Percentiles rank a stretch among this genome's conserved stretches.
phyloP scores from a whole-genome alignment of 2,113 vertebrate species.

The Dipodomys stephensi region DNA sequence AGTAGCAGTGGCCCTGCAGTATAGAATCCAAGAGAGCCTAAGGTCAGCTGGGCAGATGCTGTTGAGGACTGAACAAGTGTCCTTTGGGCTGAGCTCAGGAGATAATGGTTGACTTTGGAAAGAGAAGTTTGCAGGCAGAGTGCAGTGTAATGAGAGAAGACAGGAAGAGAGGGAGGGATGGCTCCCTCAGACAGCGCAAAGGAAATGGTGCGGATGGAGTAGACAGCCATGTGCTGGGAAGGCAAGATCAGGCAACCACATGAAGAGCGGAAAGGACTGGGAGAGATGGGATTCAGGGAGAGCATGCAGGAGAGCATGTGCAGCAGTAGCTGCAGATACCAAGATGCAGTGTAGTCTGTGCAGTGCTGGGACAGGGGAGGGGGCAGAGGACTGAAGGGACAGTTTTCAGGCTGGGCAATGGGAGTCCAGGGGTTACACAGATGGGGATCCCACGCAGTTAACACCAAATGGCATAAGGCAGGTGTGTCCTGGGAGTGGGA shows the following conservation, averaged over 20 bases:
- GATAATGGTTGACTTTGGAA: background rate
- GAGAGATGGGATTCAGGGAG: fast-evolving
- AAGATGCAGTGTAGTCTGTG: background rate
- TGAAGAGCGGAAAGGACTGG: too few species aligned
- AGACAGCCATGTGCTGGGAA: background rate
- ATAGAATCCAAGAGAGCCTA: background rate
- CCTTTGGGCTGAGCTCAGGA: background rate
- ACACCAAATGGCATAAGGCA: background rate
- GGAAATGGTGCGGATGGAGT: background rate
- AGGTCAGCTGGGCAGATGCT: background rate
- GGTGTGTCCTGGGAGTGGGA: background rate
- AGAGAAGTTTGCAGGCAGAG: background rate
- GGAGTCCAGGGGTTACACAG: background rate
- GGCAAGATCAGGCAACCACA: background rate
- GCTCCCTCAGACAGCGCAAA: background rate
- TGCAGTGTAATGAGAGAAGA: background rate
- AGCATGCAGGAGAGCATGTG: too few species aligned
- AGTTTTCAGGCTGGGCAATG: background rate
- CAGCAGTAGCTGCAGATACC: fast-evolving
- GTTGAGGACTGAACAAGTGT: background rate
- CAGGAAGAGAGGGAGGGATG: background rate
- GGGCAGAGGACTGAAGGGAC: background rate
- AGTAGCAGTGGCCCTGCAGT: background rate
- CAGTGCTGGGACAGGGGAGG: too few species aligned
- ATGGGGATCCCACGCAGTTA: background rate